These are phyloP conservation scores for Cairina moschata DNA, from an alignment of 2,113 vertebrate genomes.

Conservation along the genomic window DNA sequence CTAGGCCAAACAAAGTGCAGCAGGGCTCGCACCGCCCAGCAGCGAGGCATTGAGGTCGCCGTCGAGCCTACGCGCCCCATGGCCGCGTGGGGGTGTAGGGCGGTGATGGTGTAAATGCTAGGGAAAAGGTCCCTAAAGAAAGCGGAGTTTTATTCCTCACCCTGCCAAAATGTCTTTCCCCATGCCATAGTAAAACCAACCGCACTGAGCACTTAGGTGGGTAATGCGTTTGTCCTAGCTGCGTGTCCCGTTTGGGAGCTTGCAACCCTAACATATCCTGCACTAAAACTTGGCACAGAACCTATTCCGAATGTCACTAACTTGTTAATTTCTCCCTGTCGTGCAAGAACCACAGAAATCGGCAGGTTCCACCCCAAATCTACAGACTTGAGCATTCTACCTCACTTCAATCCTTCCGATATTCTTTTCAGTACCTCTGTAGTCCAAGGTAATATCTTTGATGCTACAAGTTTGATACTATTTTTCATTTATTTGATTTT, in stretches of 20 bases:
- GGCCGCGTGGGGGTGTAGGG: fast-evolving
- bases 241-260: too few relatives aligned
- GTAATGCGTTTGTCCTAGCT: not conserved
- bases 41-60: not conserved
- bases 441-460: not conserved
- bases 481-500: not conserved
- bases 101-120: fast-evolving
- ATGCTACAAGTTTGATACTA: not conserved
- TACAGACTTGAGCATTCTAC: not conserved
- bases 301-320: not conserved
- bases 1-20: conserved; percentile 30
- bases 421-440: not conserved
- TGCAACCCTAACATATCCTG: not conserved
- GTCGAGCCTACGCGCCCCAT: fast-evolving
- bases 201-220: fast-evolving
- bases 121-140: not conserved
- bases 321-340: not conserved
- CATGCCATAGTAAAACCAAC: not conserved
- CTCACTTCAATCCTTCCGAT: not conserved
- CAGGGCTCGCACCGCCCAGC: not conserved
- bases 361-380: not conserved
- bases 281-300: not conserved
- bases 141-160: not conserved
- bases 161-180: not conserved
- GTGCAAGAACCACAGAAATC: not conserved